Evolutionary conservation across 2,113 vertebrate species (phyloP), one percentile per base, ranked within the genome.

Genomic region (Psephotus haematonotus): DNA sequence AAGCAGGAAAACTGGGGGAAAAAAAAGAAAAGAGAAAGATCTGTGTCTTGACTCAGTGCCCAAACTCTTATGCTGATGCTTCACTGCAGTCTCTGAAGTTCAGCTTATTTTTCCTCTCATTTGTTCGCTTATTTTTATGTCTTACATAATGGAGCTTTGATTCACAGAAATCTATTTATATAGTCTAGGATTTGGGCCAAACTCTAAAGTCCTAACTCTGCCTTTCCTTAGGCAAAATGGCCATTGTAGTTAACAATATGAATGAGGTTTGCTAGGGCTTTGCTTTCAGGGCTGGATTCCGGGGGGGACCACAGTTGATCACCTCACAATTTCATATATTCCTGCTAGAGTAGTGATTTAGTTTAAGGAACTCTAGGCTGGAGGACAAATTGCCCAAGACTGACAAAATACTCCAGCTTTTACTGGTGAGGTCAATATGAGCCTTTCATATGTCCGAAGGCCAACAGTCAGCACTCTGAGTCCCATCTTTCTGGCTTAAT

Each of bases 111-210:
- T 94, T 87, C 68, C 75, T 94, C 91, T 95, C 82, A 87, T 95
- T 96, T 97, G 85, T 97, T 95, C 92, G 85, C 83, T 95, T 97
- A 92, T 97, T 95, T 96, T 92, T 96, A 92, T 88, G 86, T 78
- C 93, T 97, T 97, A 96, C 93, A 91, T 96, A 96, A 96, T 95
- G 81, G 82, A 88, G 81, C 91, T 92, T 96, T 96, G 95, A 95
- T 97, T 95, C 89, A 94, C 91, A 97, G 95, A 95, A 95, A 95
- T 97, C 87, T 96, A 93, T 95, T 92, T 95, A 94, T 97, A 95
- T 43, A 80, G 69, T 77, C 93, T 86, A 96, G 90, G 91, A 95
- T 93, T 75, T 92, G 87, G 91, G 92, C 94, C 94, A 96, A 76
- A 86, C 37, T 84, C 83, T 88, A 78, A 95, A 94, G 94, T 79